These are phyloP conservation scores for Phoxinus phoxinus DNA, from an alignment of 2,113 vertebrate genomes.

Conservation along the genomic window DNA sequence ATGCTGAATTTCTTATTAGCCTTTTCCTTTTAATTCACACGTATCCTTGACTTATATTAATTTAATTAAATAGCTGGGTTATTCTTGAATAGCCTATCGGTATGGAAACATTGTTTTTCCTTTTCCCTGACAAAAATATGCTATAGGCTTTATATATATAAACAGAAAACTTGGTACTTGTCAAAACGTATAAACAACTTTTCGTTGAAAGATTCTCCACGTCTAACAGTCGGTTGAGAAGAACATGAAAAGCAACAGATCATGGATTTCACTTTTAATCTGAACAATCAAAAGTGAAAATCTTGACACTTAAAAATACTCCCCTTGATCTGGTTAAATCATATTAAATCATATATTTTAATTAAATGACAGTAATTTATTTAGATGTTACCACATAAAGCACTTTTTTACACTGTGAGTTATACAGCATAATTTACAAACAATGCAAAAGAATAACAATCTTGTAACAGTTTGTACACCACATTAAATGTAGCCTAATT, in stretches of 20 bases:
- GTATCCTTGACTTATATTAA: not conserved
- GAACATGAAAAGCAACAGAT: not conserved
- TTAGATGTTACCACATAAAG: not conserved
- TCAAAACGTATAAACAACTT: not conserved
- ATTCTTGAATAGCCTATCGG: not conserved
- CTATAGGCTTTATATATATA: not conserved
- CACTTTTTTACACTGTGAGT: no score
- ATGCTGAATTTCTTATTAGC: not conserved
- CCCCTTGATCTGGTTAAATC: not conserved
- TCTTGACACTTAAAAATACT: not conserved
- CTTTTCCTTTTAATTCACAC: not conserved
- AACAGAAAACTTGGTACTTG: not conserved
- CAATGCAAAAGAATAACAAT: not conserved
- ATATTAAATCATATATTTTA: not conserved
- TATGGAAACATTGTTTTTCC: not conserved
- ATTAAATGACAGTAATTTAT: not conserved
- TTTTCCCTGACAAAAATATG: not conserved
- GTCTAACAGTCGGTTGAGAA: not conserved
- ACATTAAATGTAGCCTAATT: not conserved
- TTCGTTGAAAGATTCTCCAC: not conserved
- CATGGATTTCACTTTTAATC: not conserved
- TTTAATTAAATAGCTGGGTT: not conserved
- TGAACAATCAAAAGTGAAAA: not conserved
- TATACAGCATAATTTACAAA: not conserved
- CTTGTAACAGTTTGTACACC: not conserved